A percentile compares a stretch with the other conserved stretches of the same genome.
These are phyloP conservation scores for Ariopsis seemanni DNA, from an alignment of 2,113 vertebrate species.

Conservation along the genomic window DNA sequence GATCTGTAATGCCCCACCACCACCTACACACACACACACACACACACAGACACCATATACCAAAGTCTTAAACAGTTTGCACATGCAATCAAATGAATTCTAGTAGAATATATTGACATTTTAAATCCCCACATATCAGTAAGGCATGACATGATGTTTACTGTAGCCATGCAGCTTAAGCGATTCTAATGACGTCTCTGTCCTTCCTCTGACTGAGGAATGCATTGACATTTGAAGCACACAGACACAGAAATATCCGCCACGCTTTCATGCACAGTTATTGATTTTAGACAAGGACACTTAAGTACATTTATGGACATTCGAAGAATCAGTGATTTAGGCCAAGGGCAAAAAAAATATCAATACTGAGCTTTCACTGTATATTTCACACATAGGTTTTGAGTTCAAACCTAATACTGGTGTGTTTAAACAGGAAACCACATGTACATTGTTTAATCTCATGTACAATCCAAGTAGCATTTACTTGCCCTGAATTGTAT, in stretches of 20 bases:
- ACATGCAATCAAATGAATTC: conserved; percentile 16
- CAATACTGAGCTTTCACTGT: conserved; percentile 6
- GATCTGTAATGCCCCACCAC: not conserved
- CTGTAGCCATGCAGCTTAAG: conserved; percentile 31
- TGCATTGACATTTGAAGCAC: conserved; percentile 50
- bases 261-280: conserved; percentile 6
- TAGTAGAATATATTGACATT: conserved; percentile 53
- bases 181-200: not conserved
- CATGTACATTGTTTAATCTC: conserved; percentile 1
- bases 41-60: not conserved
- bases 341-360: not conserved
- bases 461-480: not conserved
- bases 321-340: conserved; percentile 4
- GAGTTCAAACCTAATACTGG: conserved; percentile 17
- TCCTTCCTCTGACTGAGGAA: conserved; percentile 21
- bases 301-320: conserved; percentile 40
- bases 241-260: conserved; percentile 29
- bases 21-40: not conserved
- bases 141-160: conserved; percentile 36
- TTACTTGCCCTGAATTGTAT: not conserved
- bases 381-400: conserved; percentile 7
- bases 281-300: conserved; percentile 29
- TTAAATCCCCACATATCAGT: conserved; percentile 26
- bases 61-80: conserved; percentile 18
- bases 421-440: conserved; percentile 17